These are phyloP conservation scores for Triops longicaudatus DNA, from an alignment of 1,140 invertebrate species.

Conservation along the genomic window DNA sequence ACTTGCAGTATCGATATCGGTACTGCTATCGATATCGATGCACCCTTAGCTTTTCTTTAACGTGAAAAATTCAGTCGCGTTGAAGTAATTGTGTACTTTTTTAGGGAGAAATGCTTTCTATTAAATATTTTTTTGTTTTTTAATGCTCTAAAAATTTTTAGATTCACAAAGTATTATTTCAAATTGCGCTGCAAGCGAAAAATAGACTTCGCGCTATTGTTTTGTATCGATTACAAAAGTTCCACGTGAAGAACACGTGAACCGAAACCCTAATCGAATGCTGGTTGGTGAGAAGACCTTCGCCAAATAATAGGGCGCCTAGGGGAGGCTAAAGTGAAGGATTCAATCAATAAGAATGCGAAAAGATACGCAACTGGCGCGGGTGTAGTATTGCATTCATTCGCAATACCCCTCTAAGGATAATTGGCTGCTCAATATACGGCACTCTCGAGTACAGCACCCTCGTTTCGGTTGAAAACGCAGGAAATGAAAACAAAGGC, in stretches of 20 bases:
- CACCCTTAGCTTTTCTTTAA: no score
- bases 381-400: no score
- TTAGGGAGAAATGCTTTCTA: no score
- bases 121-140: no score
- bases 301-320: neutral
- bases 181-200: neutral
- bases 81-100: no score
- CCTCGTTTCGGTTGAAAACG: neutral
- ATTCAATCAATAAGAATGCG: neutral
- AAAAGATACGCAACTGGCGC: neutral
- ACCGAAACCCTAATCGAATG: neutral
- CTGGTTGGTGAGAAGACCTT: neutral
- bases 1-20: neutral
- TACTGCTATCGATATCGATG: neutral
- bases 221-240: neutral
- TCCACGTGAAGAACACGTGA: neutral
- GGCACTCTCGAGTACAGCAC: neutral
- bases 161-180: no score
- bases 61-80: no score
- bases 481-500: slow-evolving; percentile 11
- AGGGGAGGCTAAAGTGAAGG: slow-evolving; percentile 5
- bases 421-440: neutral
- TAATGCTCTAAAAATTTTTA: no score
- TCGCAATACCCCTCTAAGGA: neutral
- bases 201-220: neutral